Conservation (phyloP, 1,140 invertebrate genomes). For the Dreissena rostriformis region DNA sequence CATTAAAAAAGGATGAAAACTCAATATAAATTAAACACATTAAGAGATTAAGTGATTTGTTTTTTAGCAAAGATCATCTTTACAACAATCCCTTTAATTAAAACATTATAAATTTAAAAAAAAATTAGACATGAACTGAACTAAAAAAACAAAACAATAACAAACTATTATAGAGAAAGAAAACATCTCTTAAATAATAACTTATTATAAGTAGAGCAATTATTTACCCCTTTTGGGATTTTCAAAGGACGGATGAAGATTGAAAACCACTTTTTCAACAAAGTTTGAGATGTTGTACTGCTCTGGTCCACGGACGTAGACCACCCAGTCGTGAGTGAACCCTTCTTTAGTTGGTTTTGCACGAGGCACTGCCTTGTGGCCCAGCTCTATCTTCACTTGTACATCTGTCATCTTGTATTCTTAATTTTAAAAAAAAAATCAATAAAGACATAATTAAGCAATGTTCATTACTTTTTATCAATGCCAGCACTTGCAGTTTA, state of each 20-base stretch:
- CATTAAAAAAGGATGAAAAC: background rate
- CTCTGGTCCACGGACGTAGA: conserved; percentile 95
- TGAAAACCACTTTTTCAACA: conserved; percentile 97
- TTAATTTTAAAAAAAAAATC: background rate
- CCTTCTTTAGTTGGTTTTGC: conserved; percentile 91
- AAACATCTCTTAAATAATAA: no score
- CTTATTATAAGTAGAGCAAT: background rate
- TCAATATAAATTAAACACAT: background rate
- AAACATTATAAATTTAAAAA: no score
- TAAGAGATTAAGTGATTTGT: background rate
- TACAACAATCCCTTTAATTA: no score
- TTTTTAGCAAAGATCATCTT: no score
- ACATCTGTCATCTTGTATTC: conserved; percentile 76
- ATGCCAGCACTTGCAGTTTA: no score
- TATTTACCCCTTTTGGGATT: conserved; percentile 88
- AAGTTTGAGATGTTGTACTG: conserved; percentile 91
- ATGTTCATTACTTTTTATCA: no score
- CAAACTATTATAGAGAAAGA: no score
- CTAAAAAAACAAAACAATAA: no score
- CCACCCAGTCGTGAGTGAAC: conserved; percentile 98
- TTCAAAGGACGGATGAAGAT: conserved; percentile 94
- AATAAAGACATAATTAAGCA: background rate
- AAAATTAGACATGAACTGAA: no score
- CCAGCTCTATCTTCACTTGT: conserved; percentile 94
- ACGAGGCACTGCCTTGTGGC: conserved; percentile 91